Evolutionary conservation across 2,797 vertebrate species (phyloP).

Genomic region (Protonibea diacanthus): DNA sequence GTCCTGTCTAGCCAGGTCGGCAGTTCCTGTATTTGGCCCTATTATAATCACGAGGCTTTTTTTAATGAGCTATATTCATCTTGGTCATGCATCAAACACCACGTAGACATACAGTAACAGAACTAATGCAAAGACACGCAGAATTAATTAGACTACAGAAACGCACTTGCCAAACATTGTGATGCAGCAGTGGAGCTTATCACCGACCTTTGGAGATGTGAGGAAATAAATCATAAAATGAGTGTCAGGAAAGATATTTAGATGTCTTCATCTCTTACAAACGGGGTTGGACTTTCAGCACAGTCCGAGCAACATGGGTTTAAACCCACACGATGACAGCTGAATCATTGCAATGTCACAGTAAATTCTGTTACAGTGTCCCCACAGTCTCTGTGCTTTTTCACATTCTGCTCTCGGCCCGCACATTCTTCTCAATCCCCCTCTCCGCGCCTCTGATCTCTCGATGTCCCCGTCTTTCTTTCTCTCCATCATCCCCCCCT

Average conservation of each 20-base stretch:
- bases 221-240: constrained; percentile 38
- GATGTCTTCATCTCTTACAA: constrained; percentile 31
- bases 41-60: constrained; percentile 77
- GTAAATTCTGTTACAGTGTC: constrained; percentile 61
- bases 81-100: constrained; percentile 67
- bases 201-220: constrained; percentile 21
- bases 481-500: constrained; percentile 74
- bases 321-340: constrained; percentile 51
- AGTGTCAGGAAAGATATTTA: constrained; percentile 26
- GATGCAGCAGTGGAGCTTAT: constrained; percentile 28
- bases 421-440: constrained; percentile 63
- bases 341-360: constrained; percentile 70
- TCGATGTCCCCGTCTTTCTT: constrained; percentile 55
- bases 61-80: constrained; percentile 86
- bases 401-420: constrained; percentile 47
- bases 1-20: constrained; percentile 86
- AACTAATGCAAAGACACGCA: constrained; percentile 47
- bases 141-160: constrained; percentile 46
- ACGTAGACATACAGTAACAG: constrained; percentile 55
- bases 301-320: constrained; percentile 39
- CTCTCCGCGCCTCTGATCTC: constrained; percentile 68
- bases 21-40: constrained; percentile 81
- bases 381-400: constrained; percentile 56
- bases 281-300: not conserved
- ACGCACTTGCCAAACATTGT: constrained; percentile 3